Evolutionary conservation across 1,140 invertebrate species (phyloP).

Genomic region (Brachionus calyciflorus): DNA sequence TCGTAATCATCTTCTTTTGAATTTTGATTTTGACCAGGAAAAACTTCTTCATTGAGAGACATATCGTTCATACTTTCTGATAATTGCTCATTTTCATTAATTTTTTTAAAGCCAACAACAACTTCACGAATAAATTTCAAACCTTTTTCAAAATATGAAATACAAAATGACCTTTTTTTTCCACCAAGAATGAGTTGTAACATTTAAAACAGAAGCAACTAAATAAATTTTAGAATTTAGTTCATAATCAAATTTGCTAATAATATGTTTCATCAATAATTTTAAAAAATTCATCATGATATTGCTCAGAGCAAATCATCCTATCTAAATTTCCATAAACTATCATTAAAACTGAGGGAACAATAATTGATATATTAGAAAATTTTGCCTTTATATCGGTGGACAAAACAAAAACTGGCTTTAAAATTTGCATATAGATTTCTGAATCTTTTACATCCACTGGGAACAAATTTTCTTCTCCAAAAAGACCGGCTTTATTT

Average conservation of each 20-base stretch:
- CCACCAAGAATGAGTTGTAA: not conserved
- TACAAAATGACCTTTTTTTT: not conserved
- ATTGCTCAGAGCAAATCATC: not conserved
- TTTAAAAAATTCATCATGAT: not conserved
- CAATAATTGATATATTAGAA: not conserved
- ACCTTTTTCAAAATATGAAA: not conserved
- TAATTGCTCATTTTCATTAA: not conserved
- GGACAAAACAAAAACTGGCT: not conserved
- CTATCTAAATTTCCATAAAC: constrained; percentile 14
- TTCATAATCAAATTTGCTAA: constrained; percentile 10
- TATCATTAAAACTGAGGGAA: not conserved
- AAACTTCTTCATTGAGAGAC: too few relatives aligned
- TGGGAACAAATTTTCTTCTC: not conserved
- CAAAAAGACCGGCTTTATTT: not conserved
- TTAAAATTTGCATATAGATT: not conserved
- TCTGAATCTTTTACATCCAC: not conserved
- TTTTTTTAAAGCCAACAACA: not conserved
- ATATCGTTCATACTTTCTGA: not conserved
- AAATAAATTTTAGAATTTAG: not conserved
- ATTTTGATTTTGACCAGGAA: too few relatives aligned
- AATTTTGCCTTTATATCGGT: not conserved
- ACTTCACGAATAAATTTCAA: not conserved
- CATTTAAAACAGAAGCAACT: not conserved
- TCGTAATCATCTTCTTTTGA: too few relatives aligned
- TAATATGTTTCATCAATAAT: not conserved